Conservation (phyloP, 2,888 invertebrate genomes). For the Tipula helvola region DNA sequence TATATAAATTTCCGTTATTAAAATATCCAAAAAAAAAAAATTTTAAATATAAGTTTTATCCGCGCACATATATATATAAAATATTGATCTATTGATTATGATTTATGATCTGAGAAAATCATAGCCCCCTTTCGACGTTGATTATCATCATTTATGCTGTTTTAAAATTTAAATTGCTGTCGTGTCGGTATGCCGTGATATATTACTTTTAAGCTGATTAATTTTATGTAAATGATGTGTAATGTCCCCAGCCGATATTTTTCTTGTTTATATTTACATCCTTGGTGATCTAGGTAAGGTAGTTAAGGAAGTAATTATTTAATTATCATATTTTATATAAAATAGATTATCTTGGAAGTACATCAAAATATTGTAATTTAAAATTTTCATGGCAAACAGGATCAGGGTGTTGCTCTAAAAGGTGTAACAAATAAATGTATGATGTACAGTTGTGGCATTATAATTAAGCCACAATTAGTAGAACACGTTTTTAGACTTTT, state of each 20-base stretch:
- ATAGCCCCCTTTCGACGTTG: neutral
- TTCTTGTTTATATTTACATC: neutral
- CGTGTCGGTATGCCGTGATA: neutral
- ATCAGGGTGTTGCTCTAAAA: too few relatives aligned
- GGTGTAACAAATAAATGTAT: too few relatives aligned
- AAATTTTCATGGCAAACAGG: too few relatives aligned
- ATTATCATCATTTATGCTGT: neutral
- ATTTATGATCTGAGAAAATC: constrained; percentile 4
- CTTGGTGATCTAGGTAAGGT: neutral
- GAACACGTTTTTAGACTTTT: too few relatives aligned
- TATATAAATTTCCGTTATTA: neutral
- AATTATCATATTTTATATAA: neutral
- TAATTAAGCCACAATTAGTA: too few relatives aligned
- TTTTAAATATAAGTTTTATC: neutral
- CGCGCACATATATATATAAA: neutral
- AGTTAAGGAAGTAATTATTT: neutral
- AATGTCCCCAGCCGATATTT: neutral
- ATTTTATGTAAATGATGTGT: neutral
- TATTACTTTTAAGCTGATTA: neutral
- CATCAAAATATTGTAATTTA: too few relatives aligned
- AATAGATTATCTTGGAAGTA: too few relatives aligned
- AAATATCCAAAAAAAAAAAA: neutral
- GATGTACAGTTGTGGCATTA: too few relatives aligned
- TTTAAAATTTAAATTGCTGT: neutral
- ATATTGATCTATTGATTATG: neutral